Conservation (phyloP, 2,888 invertebrate genomes). For the Leptinotarsa rubiginosa region DNA sequence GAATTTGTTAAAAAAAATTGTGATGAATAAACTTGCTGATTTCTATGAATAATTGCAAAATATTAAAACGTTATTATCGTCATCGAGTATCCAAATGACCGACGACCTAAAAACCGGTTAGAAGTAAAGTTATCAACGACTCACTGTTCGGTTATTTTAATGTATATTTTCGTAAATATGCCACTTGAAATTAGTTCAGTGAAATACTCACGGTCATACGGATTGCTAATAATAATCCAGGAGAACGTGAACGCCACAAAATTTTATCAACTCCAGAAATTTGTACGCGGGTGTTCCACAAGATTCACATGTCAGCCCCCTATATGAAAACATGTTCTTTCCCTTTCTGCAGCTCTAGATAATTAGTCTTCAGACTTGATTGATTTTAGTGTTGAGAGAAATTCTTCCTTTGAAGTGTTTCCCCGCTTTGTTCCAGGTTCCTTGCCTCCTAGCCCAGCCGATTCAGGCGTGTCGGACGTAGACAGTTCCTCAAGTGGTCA, state of each 20-base stretch:
- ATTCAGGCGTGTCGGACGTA: conserved; percentile 97
- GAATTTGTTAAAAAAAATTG: not conserved
- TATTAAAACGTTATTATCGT: not conserved
- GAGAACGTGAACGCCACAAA: not conserved
- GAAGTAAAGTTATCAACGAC: conserved; percentile 12
- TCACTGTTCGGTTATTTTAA: conserved; percentile 5
- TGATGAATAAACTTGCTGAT: not conserved
- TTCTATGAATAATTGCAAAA: not conserved
- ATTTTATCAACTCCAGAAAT: not conserved
- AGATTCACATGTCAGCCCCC: not conserved
- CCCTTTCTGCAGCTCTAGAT: not conserved
- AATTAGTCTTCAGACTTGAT: not conserved
- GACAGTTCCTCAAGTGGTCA: conserved; percentile 89
- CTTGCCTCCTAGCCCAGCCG: conserved; percentile 95
- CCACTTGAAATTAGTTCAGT: conserved; percentile 1
- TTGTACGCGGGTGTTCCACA: not conserved
- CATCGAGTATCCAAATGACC: not conserved
- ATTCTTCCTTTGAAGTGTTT: conserved; percentile 38
- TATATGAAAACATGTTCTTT: not conserved
- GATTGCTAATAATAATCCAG: not conserved
- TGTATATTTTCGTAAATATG: conserved; percentile 4
- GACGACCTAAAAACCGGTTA: conserved; percentile 16
- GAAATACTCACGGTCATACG: not conserved
- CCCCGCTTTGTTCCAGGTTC: conserved; percentile 75
- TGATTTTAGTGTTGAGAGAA: not conserved